phyloP scores from a whole-genome alignment of 1,140 invertebrate genomes.

The Zaprionus nigranus region DNA sequence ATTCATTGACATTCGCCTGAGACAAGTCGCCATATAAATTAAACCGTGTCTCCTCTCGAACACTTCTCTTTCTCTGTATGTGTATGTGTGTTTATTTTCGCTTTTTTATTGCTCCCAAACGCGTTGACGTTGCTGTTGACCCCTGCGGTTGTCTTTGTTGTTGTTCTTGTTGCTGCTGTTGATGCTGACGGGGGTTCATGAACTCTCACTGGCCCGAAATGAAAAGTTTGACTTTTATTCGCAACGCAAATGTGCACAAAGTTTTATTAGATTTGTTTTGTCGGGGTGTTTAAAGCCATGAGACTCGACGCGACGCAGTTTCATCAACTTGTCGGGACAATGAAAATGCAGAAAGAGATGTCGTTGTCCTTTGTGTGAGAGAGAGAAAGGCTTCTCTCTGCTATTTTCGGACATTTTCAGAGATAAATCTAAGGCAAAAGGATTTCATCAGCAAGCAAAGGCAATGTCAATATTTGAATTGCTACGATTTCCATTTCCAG shows the following conservation, averaged over 20 bases:
- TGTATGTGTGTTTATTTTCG: conserved; percentile 22
- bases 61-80: neutral
- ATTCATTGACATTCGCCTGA: conserved; percentile 29
- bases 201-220: conserved; percentile 59
- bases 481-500: conserved; percentile 49
- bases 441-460: conserved; percentile 6
- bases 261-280: conserved; percentile 54
- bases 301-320: conserved; percentile 31
- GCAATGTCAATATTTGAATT: conserved; percentile 41
- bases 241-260: conserved; percentile 56
- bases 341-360: conserved; percentile 33
- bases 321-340: conserved; percentile 55
- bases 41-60: conserved; percentile 10
- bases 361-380: conserved; percentile 17
- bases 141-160: conserved; percentile 32
- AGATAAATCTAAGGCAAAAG: conserved; percentile 8
- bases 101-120: conserved; percentile 21
- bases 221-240: conserved; percentile 76
- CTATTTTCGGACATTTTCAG: neutral
- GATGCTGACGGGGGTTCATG: conserved; percentile 60
- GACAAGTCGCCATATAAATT: conserved; percentile 38
- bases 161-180: conserved; percentile 35
- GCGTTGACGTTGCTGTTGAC: conserved; percentile 41
- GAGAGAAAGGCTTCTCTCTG: neutral
- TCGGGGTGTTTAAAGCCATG: conserved; percentile 53